phyloP scores from a whole-genome alignment of 2,113 vertebrate species.

The Percopsis transmontana region DNA sequence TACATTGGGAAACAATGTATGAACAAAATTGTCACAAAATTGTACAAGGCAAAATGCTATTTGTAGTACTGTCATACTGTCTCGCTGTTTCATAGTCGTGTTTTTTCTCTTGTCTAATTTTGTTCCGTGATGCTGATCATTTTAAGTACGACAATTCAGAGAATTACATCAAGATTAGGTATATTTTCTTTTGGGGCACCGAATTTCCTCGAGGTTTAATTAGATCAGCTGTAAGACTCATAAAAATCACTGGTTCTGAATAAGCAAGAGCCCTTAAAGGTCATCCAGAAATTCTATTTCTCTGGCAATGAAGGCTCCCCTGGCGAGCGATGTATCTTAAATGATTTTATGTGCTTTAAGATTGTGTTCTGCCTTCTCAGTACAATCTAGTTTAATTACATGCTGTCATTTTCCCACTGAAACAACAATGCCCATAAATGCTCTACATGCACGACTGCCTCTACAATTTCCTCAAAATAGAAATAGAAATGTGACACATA shows the following conservation, averaged over 20 bases:
- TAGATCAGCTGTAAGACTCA: slow-evolving; percentile 1
- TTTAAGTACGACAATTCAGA: no score
- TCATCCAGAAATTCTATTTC: slow-evolving; percentile 29
- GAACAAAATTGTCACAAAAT: no score
- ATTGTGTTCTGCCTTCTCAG: slow-evolving; percentile 23
- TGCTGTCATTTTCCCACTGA: slow-evolving; percentile 38
- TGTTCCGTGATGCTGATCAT: no score
- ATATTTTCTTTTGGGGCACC: slow-evolving; percentile 8
- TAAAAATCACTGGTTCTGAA: slow-evolving; percentile 20
- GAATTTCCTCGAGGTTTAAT: slow-evolving; percentile 21
- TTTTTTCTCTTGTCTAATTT: no score
- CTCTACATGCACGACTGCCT: slow-evolving; percentile 16
- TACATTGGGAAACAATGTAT: no score
- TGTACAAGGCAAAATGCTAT: no score
- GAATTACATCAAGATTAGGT: slow-evolving; percentile 6
- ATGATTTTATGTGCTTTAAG: slow-evolving; percentile 23
- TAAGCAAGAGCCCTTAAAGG: slow-evolving; percentile 13
- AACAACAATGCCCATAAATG: slow-evolving; percentile 21
- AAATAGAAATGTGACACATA: no score
- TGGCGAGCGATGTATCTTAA: slow-evolving; percentile 37
- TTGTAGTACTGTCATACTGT: no score
- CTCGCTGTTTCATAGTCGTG: background rate
- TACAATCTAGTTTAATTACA: slow-evolving; percentile 18
- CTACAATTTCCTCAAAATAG: background rate
- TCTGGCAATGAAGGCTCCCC: slow-evolving; percentile 27